These are phyloP conservation scores for Caracal caracal DNA, from an alignment of 2,113 vertebrate species.

Conservation along the genomic window DNA sequence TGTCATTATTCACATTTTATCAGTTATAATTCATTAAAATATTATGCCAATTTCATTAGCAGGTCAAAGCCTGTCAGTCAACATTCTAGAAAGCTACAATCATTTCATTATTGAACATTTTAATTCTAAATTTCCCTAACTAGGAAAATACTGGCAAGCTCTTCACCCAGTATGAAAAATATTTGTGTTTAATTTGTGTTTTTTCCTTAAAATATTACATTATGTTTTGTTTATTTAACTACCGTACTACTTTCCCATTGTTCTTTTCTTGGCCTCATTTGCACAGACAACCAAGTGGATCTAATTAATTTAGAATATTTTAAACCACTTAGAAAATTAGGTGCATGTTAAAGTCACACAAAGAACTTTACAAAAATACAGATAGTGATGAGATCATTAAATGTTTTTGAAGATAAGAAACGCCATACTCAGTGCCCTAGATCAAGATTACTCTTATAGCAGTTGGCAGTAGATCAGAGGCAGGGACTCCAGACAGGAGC, in stretches of 20 bases:
- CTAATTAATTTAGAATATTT: neutral
- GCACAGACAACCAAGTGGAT: neutral
- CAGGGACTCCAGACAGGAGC: neutral
- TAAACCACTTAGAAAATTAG: neutral
- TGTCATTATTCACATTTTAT: slow-evolving; percentile 80
- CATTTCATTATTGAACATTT: slow-evolving; percentile 24
- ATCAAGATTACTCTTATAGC: neutral
- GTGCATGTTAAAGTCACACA: neutral
- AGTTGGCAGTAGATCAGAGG: neutral
- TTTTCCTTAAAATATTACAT: neutral
- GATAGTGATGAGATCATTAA: neutral
- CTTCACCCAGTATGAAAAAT: neutral
- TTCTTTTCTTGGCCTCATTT: slow-evolving; percentile 18
- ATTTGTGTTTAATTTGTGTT: neutral
- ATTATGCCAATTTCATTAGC: slow-evolving; percentile 64
- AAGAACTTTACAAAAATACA: slow-evolving; percentile 2
- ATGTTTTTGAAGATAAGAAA: neutral
- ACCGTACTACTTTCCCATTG: neutral
- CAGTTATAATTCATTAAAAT: slow-evolving; percentile 73
- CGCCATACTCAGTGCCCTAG: neutral
- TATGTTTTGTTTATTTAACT: neutral
- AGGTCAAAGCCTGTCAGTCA: slow-evolving; percentile 63
- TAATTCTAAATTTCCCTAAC: slow-evolving; percentile 30
- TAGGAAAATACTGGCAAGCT: neutral
- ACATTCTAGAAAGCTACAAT: slow-evolving; percentile 20